A percentile compares a stretch with the other conserved stretches of the same genome.
Evolutionary conservation across 2,113 vertebrate species (phyloP).

Genomic region (Prionailurus bengalensis): DNA sequence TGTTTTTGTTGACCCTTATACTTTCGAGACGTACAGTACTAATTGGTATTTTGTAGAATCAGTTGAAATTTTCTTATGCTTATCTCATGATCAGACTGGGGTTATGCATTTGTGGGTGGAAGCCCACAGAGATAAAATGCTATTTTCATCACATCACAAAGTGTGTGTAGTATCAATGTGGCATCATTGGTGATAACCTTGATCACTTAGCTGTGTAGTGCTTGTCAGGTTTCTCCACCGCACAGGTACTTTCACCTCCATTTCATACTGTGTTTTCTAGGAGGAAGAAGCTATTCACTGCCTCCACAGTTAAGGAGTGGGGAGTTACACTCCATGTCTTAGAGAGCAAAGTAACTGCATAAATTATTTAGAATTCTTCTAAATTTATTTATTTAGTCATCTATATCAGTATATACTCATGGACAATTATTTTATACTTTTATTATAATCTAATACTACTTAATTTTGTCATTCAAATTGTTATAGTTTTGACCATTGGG

Average conservation of each 20-base stretch:
- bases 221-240: background rate
- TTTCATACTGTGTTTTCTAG: background rate
- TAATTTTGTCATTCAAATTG: background rate
- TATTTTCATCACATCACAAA: background rate
- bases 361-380: background rate
- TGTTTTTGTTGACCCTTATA: background rate
- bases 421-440: background rate
- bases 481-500: background rate
- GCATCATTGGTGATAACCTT: background rate
- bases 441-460: background rate
- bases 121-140: background rate
- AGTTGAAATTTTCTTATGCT: background rate
- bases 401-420: background rate
- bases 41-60: background rate
- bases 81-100: background rate
- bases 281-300: background rate
- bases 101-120: background rate
- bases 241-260: background rate
- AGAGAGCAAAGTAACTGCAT: background rate
- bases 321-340: background rate
- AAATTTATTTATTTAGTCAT: background rate
- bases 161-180: no score
- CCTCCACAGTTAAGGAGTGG: background rate
- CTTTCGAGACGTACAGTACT: background rate
- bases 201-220: background rate